phyloP scores from a whole-genome alignment of 1,140 invertebrate species.

The Nautilus pompilius region DNA sequence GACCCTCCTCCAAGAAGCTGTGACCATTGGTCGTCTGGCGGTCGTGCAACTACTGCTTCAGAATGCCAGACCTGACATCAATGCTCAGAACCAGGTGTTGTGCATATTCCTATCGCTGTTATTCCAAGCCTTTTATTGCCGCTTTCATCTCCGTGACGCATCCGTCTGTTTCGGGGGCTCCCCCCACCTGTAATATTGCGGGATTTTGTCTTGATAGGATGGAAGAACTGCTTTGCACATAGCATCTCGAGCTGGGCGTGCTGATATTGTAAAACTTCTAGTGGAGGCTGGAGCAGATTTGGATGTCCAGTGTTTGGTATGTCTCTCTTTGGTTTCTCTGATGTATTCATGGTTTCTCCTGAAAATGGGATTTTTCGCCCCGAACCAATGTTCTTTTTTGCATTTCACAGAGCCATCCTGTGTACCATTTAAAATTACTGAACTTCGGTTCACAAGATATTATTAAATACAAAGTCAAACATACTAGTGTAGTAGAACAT shows the following conservation, averaged over 20 bases:
- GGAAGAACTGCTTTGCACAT: constrained; percentile 24
- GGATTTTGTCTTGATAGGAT: constrained; percentile 12
- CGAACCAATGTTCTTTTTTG: no score
- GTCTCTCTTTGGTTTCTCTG: no score
- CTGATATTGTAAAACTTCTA: constrained; percentile 17
- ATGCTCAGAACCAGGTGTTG: constrained; percentile 21
- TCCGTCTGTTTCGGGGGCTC: no score
- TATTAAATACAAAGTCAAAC: no score
- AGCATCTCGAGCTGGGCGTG: constrained; percentile 22
- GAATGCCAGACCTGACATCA: constrained; percentile 24
- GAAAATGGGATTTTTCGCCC: no score
- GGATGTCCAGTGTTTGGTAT: constrained; percentile 21
- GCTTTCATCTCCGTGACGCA: not conserved
- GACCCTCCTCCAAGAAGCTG: constrained; percentile 23
- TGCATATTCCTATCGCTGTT: not conserved
- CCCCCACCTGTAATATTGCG: not conserved
- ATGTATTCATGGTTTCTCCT: no score
- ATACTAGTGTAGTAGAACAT: no score
- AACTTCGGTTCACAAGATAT: no score
- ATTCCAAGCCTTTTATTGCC: not conserved
- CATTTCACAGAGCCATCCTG: no score
- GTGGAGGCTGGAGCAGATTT: constrained; percentile 19
- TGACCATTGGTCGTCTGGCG: constrained; percentile 9
- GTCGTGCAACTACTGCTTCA: constrained; percentile 19
- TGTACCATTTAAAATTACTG: no score